Evolutionary conservation across 2,797 vertebrate genomes (phyloP).

Genomic region (Phataginus tetradactyla): DNA sequence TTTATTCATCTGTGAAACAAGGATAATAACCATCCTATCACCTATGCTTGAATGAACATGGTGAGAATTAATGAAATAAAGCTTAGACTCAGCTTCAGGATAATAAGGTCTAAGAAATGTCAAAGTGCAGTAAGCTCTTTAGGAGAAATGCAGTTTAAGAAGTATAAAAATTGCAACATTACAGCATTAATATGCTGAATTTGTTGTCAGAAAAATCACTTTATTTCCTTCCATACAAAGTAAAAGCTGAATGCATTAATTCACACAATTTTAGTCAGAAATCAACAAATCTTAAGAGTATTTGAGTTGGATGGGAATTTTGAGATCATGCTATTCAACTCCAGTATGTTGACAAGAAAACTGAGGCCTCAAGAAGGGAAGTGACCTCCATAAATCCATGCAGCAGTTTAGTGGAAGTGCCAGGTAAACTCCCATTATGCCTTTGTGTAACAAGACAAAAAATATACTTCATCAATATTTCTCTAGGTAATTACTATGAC

Average conservation of each 20-base stretch:
- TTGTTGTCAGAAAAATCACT: slow-evolving; percentile 40
- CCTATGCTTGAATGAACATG: not conserved
- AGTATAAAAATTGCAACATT: not conserved
- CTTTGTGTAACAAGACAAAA: not conserved
- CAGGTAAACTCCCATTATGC: not conserved
- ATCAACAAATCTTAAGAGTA: not conserved
- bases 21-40: not conserved
- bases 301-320: not conserved
- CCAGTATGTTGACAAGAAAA: not conserved
- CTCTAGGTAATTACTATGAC: not conserved
- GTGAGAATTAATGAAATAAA: slow-evolving; percentile 21
- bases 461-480: not conserved
- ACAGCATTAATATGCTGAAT: slow-evolving; percentile 16
- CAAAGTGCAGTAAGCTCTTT: not conserved
- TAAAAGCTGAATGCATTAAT: slow-evolving; percentile 49
- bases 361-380: not conserved
- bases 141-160: slow-evolving; percentile 11
- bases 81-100: not conserved
- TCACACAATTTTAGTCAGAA: slow-evolving; percentile 41
- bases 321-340: not conserved
- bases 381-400: not conserved
- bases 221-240: slow-evolving; percentile 44
- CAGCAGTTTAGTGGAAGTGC: not conserved
- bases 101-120: slow-evolving; percentile 36
- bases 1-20: not conserved